Conservation (phyloP, 1,140 invertebrate species). For the Helicoverpa armigera region DNA sequence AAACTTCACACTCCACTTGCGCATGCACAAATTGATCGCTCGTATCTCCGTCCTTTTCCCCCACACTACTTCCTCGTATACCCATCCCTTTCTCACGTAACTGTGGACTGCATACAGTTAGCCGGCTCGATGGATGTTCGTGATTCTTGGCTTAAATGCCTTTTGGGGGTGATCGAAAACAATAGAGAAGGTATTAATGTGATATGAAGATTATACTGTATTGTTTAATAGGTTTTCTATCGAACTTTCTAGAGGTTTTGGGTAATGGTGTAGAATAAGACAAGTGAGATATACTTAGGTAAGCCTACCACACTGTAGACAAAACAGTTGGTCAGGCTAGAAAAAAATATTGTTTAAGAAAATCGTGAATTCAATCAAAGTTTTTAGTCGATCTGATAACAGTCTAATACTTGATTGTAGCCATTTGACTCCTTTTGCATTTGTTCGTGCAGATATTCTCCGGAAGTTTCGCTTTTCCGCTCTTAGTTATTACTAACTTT, state of each 20-base stretch:
- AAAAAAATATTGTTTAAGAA: too few relatives aligned
- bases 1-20: constrained; percentile 75
- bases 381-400: too few relatives aligned
- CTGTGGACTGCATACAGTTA: constrained; percentile 69
- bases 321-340: too few relatives aligned
- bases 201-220: neutral
- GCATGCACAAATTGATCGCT: constrained; percentile 72
- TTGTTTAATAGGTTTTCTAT: neutral
- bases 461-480: too few relatives aligned
- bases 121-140: constrained; percentile 50
- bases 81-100: constrained; percentile 68
- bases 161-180: constrained; percentile 47
- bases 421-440: too few relatives aligned
- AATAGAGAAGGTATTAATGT: constrained; percentile 6
- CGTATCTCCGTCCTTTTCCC: constrained; percentile 56
- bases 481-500: too few relatives aligned
- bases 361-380: too few relatives aligned
- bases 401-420: too few relatives aligned
- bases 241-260: neutral
- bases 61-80: constrained; percentile 6
- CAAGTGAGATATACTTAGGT: too few relatives aligned
- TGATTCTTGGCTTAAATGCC: constrained; percentile 26
- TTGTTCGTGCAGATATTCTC: too few relatives aligned
- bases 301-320: too few relatives aligned
- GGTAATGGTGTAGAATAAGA: neutral